Percentiles rank a stretch among this genome's conserved stretches.
These are phyloP conservation scores for Calycopis cecrops DNA, from an alignment of 1,140 invertebrate species.

Conservation along the genomic window DNA sequence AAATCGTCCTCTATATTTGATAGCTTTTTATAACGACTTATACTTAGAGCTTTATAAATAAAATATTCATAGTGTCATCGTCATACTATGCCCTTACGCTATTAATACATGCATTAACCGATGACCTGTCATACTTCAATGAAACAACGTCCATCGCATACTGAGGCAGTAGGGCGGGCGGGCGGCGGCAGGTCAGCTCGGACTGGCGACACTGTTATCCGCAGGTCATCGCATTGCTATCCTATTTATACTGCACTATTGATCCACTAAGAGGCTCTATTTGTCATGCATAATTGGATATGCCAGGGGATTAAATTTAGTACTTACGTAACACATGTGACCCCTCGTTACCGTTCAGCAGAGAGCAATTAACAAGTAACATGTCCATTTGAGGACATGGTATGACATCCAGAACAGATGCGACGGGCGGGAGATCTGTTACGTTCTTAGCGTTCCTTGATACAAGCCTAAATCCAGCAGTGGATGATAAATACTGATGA, in stretches of 20 bases:
- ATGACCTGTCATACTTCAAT: slow-evolving; percentile 16
- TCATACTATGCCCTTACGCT: background rate
- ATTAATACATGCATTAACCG: slow-evolving; percentile 12
- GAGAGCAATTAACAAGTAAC: too few species aligned
- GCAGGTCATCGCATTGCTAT: slow-evolving; percentile 31
- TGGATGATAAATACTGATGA: too few species aligned
- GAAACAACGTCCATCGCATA: background rate
- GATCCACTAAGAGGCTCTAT: slow-evolving; percentile 25
- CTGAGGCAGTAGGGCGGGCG: background rate
- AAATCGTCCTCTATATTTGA: too few species aligned
- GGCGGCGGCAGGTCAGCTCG: slow-evolving; percentile 8
- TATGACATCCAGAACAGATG: too few species aligned
- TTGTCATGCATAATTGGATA: slow-evolving; percentile 32
- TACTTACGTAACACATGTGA: background rate
- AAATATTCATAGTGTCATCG: background rate
- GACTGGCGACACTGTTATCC: slow-evolving; percentile 10
- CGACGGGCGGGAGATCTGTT: too few species aligned
- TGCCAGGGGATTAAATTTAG: slow-evolving; percentile 4
- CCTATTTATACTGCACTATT: slow-evolving; percentile 41
- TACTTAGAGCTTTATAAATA: background rate
- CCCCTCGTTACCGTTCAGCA: too few species aligned
- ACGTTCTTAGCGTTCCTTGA: too few species aligned
- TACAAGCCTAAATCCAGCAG: too few species aligned
- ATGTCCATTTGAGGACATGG: too few species aligned
- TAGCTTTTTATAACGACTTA: too few species aligned